Evolutionary conservation across 1,140 invertebrate genomes (phyloP), one percentile per base, ranked within the genome.

Genomic region (Pristionchus pacificus): DNA sequence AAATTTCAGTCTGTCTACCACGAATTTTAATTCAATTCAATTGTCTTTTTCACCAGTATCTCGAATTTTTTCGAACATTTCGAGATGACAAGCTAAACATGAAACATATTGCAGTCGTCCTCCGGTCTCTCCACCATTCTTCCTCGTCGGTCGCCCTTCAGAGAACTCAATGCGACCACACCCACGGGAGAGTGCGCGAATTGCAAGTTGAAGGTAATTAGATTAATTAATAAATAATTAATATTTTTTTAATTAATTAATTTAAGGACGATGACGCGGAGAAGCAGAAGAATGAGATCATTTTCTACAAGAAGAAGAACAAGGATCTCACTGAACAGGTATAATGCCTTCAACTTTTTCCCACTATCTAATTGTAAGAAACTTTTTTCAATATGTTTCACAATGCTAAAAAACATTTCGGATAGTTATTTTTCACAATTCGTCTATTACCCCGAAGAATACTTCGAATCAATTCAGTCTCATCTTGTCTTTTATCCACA

Each of bases 261-360:
- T 49, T 49, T 19, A 6, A 49, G 38, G 38, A 49, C 38, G 38
- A 49, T 49, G 38, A 49, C 19, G 38, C 38, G 33, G 78, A 81
- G n/a, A 33, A 70, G n/a, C 70, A 72, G 49, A 78, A 78, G 57
- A 62, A 83, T 19, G 81, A 83, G 38, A 81, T 82, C 62, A 68
- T 58, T 13, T 83, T 83, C 60, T 83, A 81, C 60, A 82, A 82
- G 61, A 81, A 83, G 80, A 82, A 83, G 68, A 82, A 82, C 71
- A 83, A 79, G 63, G 81, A 82, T 38, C 67, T 82, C 19, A 82
- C 79, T 1, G 80, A 81, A 29, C 82, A 84, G 65, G 67, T 69
- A 38, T 49, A 19, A n/a, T n/a, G n/a, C n/a, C n/a, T n/a, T n/a
- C n/a, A n/a, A n/a, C n/a, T n/a, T n/a, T n/a, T n/a, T n/a, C n/a